Base-by-base conservation (phyloP, 1,140 invertebrate genomes). In the Planococcus citri region DNA sequence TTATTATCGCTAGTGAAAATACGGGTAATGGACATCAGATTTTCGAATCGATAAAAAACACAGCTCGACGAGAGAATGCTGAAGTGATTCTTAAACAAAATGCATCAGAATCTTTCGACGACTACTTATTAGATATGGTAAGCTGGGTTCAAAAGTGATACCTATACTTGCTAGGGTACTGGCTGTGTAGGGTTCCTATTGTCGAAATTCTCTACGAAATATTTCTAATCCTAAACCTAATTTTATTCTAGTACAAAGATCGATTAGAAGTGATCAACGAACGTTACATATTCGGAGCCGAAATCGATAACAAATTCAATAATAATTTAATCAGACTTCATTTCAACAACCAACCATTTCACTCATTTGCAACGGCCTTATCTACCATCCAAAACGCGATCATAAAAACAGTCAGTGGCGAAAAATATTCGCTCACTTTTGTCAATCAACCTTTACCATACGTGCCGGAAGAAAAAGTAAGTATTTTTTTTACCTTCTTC, bases 391-490 rank as follows among this genome's bases (percentile, higher is more conserved):
- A 87, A 70, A 85, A 87, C 75, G 83, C 86, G 0, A 77, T 89
- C 38, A 76, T 87, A 4, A 74, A 79, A 51, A 79, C 78, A 27
- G 64, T 74, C 24, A 75, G 17, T 70, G 71, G 72, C 24, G 64
- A 79, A 14, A 74, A 76, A 14, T 77, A 78, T 70, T 73, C 76
- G 0, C 85, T 94, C 41, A 77, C 76, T 1, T 82, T 88, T 1
- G 78, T 79, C 3, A 90, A 90, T 75, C 81, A 87, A 76, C 90
- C 90, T 0, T 78, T 91, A 75, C 85, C 87, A 8, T 82, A 81
- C 70, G 76, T 69, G 57, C 68, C 73, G n/a, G 70, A 73, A 27
- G 75, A 77, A 12, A 74, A 76, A 73, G 76, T 78, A 70, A 74
- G 70, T 10, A 10, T 33, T 12, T 3, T 3, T 6, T 33, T 33